Evolutionary conservation across 2,888 invertebrate species (phyloP), one percentile per base, ranked within the genome.

Genomic region (Cephus pulcher): DNA sequence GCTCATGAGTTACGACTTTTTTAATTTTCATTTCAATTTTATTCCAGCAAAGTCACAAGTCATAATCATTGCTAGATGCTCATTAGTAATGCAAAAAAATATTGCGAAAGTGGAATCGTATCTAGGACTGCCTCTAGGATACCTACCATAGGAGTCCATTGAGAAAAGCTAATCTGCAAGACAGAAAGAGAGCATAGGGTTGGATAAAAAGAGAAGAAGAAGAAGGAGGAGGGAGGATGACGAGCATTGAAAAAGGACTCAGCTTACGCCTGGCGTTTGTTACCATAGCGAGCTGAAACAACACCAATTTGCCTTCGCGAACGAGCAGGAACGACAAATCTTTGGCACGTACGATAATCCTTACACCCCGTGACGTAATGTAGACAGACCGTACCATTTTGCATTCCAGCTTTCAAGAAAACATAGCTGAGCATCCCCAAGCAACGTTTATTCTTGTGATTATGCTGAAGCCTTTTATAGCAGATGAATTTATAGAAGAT

Each of bases 321-420:
- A 89, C 88, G 87, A 88, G 87, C 85, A 86, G 84, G 86, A 88
- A 87, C 89, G 86, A 86, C 88, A 88, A 89, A 89, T 90, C 89
- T 88, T 88, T 89, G 88, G 89, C 88, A 89, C 86, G 86, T 88
- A 89, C 89, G 88, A 88, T 89, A 89, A 90, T 90, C 89, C 88
- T 81, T 12, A 37, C 37, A 37, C 37, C 37, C 37, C 12, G 3
- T 37, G 37, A 83, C 84, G 76, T 82, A 81, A 84, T 79, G 80
- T 81, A 84, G 83, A 82, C 30, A 1, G 30, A 30, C 30, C 30
- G 85, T 87, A 84, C 85, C 86, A 85, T 88, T 89, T 88, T 87
- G 86, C 88, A 87, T 88, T 83, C 83, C 85, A 80, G 80, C 82
- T 84, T 73, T 37, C 37, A 37, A 37, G 37, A 37, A 37, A 37